Evolutionary conservation across 2,888 invertebrate genomes (phyloP).

Genomic region (Ichneumon xanthorius): DNA sequence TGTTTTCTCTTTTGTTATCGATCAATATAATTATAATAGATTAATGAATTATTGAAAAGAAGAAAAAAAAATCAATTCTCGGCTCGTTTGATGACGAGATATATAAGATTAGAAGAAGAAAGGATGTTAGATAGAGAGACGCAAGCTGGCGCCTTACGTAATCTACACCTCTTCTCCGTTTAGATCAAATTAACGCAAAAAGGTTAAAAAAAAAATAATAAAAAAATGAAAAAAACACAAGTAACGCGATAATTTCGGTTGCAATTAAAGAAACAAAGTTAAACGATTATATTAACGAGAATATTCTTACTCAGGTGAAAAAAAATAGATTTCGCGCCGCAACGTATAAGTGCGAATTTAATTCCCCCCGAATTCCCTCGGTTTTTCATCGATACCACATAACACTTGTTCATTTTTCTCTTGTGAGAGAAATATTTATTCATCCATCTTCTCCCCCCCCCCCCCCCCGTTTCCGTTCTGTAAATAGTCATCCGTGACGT

Average conservation of each 20-base stretch:
- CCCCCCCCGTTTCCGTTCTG: constrained; percentile 51
- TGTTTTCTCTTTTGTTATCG: constrained; percentile 60
- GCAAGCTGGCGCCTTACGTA: constrained; percentile 67
- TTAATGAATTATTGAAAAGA: constrained; percentile 42
- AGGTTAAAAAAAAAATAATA: constrained; percentile 29
- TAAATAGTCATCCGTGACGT: constrained; percentile 60
- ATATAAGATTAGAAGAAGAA: constrained; percentile 17
- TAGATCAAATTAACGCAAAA: constrained; percentile 57
- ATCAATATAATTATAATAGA: constrained; percentile 60
- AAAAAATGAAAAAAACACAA: constrained; percentile 25
- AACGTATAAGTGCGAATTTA: constrained; percentile 53
- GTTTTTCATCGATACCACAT: constrained; percentile 24
- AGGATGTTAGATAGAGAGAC: constrained; percentile 52
- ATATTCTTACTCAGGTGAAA: constrained; percentile 69
- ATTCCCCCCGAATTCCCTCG: constrained; percentile 12
- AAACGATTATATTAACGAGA: constrained; percentile 56
- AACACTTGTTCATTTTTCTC: constrained; percentile 46
- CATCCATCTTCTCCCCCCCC: constrained; percentile 50
- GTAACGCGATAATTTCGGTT: constrained; percentile 39
- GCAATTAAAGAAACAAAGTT: constrained; percentile 36
- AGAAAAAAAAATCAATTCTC: constrained; percentile 26
- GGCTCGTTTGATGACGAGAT: constrained; percentile 36
- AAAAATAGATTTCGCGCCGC: constrained; percentile 55
- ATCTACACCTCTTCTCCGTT: constrained; percentile 43
- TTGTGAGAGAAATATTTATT: constrained; percentile 75